These are phyloP conservation scores for Helicoverpa assulta DNA, from an alignment of 2,888 invertebrate species.

Conservation along the genomic window DNA sequence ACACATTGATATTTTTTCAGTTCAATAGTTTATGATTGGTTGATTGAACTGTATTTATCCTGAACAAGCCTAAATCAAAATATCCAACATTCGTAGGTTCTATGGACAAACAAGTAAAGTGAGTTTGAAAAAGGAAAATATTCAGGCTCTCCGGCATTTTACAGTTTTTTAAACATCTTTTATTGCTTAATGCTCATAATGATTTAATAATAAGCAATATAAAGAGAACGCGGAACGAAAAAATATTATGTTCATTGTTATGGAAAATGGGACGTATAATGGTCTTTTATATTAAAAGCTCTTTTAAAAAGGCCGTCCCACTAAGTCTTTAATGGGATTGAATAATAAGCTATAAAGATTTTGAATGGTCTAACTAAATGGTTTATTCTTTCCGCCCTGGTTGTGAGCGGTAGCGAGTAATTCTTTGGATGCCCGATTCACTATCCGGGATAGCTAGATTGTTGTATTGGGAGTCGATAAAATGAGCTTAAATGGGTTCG, in stretches of 20 bases:
- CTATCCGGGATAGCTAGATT: conserved; percentile 80
- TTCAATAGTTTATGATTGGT: too few relatives aligned
- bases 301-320: conserved; percentile 84
- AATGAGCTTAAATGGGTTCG: conserved; percentile 87
- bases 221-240: conserved; percentile 77
- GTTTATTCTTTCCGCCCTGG: conserved; percentile 82
- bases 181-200: conserved; percentile 69
- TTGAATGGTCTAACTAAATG: conserved; percentile 86
- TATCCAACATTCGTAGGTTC: too few relatives aligned
- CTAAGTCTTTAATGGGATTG: conserved; percentile 86
- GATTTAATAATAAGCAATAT: conserved; percentile 83
- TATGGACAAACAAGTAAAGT: neutral
- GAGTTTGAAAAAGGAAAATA: neutral
- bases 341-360: conserved; percentile 88
- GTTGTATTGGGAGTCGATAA: conserved; percentile 85
- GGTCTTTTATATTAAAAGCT: conserved; percentile 83
- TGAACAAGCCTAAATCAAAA: neutral
- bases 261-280: conserved; percentile 85
- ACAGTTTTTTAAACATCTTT: conserved; percentile 54
- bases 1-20: too few relatives aligned
- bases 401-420: conserved; percentile 76
- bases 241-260: conserved; percentile 85
- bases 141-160: conserved; percentile 3
- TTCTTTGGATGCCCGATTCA: conserved; percentile 84
- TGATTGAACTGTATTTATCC: too few relatives aligned